Evolutionary conservation across 2,797 vertebrate genomes (phyloP), one percentile per base, ranked within the genome.

Genomic region (Smutsia temminckii): DNA sequence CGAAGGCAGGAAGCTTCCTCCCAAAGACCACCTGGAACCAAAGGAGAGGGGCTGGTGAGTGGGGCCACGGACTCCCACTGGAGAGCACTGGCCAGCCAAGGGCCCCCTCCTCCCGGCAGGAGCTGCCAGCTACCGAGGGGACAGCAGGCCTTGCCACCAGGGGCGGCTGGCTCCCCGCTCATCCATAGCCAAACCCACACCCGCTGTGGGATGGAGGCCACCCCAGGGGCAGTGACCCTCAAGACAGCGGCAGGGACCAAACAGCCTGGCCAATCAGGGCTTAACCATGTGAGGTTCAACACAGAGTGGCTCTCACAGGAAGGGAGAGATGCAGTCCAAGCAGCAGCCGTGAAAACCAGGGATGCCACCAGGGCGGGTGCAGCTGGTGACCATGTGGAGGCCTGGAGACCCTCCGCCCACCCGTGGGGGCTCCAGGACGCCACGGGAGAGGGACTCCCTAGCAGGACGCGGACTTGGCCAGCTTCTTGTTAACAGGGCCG

Each of bases 1-100:
- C 98, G 97, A 99, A 99, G 9, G 99, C 98, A 0, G 98, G 97
- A 0, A 99, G 98, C 89, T 99, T 99, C 91, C 98, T 98, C 64
- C 99, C 99, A 4, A 99, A 99, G 91, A 99, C 98, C 93, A 99
- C 99, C 99, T 99, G 85, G 0, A 84, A 85, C 64, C 53, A 0
- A 69, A 42, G 4, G 1, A 85, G 55, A 57, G 18, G 32, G 14
- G 13, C 12, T 11, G 3, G 32, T 89, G 25, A 93, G 59, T 34
- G 42, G 8, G 83, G 25, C 81, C 2, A 5, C 1, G 16, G 57
- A 42, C 6, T 0, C 29, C 77, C 23, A 46, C 49, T 34, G 13
- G 66, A 63, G 40, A 42, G 7, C 6, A 1, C 59, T 21, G 0
- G 68, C 40, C 9, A 32, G 29, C 32, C 34, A 23, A 6, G 37